Evolutionary conservation across 2,888 invertebrate species (phyloP).

Genomic region (Gonocerus acuteangulatus): DNA sequence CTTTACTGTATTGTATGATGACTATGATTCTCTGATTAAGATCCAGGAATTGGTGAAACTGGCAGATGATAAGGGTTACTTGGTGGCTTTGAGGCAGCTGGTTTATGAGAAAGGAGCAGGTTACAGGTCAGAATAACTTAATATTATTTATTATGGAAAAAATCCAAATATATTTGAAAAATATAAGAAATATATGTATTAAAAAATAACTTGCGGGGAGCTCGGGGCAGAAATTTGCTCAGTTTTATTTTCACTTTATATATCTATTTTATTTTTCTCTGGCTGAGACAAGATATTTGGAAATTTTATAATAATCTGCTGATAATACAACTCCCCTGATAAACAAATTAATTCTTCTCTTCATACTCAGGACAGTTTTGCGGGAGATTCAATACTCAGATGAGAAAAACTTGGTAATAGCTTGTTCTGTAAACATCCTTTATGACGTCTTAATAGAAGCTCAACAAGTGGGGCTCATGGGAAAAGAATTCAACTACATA

Average conservation of each 20-base stretch:
- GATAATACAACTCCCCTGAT: no score
- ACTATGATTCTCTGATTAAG: conserved; percentile 51
- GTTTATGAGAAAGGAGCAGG: conserved; percentile 42
- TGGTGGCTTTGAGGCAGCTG: conserved; percentile 46
- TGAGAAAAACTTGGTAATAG: conserved; percentile 49
- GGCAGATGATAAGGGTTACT: conserved; percentile 43
- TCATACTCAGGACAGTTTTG: conserved; percentile 33
- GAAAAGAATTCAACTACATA: conserved; percentile 50
- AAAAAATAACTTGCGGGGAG: no score
- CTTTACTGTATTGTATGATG: conserved; percentile 54
- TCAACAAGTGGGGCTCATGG: conserved; percentile 55
- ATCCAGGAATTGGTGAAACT: conserved; percentile 50
- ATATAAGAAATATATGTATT: no score
- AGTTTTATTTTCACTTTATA: no score
- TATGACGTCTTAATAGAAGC: conserved; percentile 49
- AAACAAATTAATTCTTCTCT: no score
- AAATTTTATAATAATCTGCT: no score
- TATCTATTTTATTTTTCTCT: no score
- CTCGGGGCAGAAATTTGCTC: no score
- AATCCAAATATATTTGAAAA: no score
- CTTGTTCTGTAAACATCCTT: conserved; percentile 48
- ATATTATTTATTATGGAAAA: no score
- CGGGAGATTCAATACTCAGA: conserved; percentile 34
- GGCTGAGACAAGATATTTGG: no score
- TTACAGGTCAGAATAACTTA: conserved; percentile 50